A percentile compares a stretch with the other conserved stretches of the same genome.
Conservation (phyloP, 2,113 vertebrate species). For the Neomonachus schauinslandi region DNA sequence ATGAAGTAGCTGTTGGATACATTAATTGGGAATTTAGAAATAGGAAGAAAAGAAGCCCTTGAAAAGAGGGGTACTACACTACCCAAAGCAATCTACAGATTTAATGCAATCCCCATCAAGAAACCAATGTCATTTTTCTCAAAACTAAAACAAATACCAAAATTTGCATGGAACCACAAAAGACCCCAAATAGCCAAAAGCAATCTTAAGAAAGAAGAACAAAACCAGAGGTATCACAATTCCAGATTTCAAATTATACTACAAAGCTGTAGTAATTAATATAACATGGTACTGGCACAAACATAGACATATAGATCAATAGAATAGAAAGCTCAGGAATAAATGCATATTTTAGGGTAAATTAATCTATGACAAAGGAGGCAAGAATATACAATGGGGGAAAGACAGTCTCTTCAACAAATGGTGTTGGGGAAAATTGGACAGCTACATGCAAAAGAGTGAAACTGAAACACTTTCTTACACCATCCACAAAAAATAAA, state of each 20-base stretch:
- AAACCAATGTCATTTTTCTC: neutral
- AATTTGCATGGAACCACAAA: neutral
- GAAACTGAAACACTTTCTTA: neutral
- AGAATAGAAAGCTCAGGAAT: neutral
- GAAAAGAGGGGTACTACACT: neutral
- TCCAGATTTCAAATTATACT: neutral
- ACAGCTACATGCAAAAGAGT: neutral
- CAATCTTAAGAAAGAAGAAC: neutral
- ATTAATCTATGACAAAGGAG: neutral
- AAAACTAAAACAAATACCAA: neutral
- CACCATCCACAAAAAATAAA: neutral
- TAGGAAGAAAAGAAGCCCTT: neutral
- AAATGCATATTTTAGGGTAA: neutral
- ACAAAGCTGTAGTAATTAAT: neutral
- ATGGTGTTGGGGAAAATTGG: neutral
- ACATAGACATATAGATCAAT: neutral
- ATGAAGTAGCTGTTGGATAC: too few species aligned
- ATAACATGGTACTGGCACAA: neutral
- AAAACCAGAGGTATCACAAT: neutral
- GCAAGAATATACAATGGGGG: neutral
- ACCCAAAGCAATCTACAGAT: neutral
- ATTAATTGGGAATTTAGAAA: neutral
- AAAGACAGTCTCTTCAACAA: neutral
- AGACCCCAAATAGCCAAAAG: neutral
- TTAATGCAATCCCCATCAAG: neutral